These are phyloP conservation scores for Eulacestoma nigropectus DNA, from an alignment of 2,113 vertebrate genomes.

Conservation along the genomic window DNA sequence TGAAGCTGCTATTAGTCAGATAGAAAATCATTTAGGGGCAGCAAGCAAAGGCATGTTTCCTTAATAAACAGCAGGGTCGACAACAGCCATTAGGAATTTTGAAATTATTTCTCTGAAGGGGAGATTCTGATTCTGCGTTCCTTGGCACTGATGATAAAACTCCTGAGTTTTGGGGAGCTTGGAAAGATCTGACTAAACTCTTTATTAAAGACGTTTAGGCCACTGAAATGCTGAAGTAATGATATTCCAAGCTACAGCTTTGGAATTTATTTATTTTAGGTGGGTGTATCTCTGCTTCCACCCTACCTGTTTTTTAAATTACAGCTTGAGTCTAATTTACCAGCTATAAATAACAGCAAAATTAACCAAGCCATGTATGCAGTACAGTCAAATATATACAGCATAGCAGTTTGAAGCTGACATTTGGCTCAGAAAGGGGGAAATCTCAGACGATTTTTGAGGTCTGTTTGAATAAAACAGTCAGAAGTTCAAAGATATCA, in stretches of 20 bases:
- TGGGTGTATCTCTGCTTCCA: neutral
- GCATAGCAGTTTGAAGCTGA: neutral
- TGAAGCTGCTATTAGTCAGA: slow-evolving; percentile 54
- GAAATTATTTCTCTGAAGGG: neutral
- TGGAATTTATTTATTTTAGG: neutral
- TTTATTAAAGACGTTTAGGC: no score
- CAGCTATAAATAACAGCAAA: neutral
- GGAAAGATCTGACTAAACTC: neutral
- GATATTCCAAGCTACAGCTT: neutral
- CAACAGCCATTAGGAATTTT: neutral
- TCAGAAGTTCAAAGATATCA: neutral
- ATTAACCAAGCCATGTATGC: neutral
- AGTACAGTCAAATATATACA: neutral
- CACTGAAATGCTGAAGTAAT: fast-evolving
- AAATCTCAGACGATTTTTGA: neutral
- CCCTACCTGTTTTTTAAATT: neutral
- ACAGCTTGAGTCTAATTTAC: neutral
- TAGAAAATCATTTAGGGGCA: slow-evolving; percentile 36
- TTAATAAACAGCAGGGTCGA: neutral
- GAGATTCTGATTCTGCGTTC: neutral
- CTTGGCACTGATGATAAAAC: neutral
- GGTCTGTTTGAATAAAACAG: neutral
- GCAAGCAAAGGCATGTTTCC: neutral
- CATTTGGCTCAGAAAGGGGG: neutral
- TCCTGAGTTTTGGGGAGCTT: neutral